Base-by-base conservation (phyloP, 1,140 invertebrate genomes). In the Brachionus koreanus region DNA sequence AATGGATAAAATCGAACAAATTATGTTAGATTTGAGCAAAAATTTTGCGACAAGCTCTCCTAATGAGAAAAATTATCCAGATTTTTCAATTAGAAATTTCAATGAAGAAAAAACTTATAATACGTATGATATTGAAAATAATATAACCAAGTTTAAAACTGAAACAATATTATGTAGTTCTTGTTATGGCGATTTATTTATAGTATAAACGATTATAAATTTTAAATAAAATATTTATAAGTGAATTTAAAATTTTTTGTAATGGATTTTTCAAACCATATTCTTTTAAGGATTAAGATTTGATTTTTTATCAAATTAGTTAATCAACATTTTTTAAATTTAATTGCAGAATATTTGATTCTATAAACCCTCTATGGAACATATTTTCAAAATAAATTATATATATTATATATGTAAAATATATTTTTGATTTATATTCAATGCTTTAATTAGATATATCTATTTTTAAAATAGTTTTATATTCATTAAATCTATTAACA, bases 161-260 rank as follows among this genome's bases (percentile, higher is more conserved):
- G 69, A 74, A 29, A 79, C 76, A 10, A 23, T 79, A 10, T 16
- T 79, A 10, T 79, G 76, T 65, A 42, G 35, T 42, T 61, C 49
- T 61, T 79, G 76, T 61, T 79, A 79, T 16, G 76, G 76, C 6
- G 76, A 79, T 65, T 79, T 79, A 37, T 79, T 79, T 65, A 65
- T 79, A n/a, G n/a, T 79, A 35, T 79, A 37, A 37, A 2, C n/a
- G 10, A 46, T 46, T 46, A 46, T 46, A 46, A 46, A 46, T 12
- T 12, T 46, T 12, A 5, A 46, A 46, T 46, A 46, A 46, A 46
- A 46, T 46, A 1, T 46, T 2, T 2, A 46, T 2, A 46, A 46
- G 1, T 46, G n/a, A 46, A 46, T 46, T 12, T 46, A 46, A 12
- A 23, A 25, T 61, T 63, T 25, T 63, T 63, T 12, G 23, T 7